Percentiles rank a stretch among this genome's conserved stretches.
phyloP scores from a whole-genome alignment of 1,140 invertebrate genomes.

The Ceratosolen solmsi region DNA sequence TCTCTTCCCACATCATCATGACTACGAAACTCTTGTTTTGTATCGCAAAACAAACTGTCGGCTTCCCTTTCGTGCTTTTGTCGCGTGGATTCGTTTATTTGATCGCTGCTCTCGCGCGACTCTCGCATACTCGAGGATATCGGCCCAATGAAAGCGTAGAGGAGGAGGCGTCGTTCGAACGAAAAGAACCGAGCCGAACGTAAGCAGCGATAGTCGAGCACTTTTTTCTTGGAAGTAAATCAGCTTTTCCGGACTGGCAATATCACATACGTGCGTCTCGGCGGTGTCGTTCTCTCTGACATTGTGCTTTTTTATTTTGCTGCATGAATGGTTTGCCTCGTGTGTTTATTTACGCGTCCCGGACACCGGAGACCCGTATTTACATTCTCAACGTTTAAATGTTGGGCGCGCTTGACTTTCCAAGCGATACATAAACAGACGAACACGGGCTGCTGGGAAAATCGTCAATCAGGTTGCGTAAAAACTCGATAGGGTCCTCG shows the following conservation, averaged over 20 bases:
- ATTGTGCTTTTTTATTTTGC: not conserved
- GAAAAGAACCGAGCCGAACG: no score
- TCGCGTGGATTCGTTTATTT: constrained; percentile 8
- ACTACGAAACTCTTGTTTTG: constrained; percentile 31
- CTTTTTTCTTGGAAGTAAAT: constrained; percentile 6
- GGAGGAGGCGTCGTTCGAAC: not conserved
- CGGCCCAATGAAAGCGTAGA: not conserved
- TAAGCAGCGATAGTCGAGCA: no score
- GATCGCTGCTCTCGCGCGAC: not conserved
- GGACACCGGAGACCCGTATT: not conserved
- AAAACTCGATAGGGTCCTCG: not conserved
- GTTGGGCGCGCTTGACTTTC: not conserved
- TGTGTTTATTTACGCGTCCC: constrained; percentile 30
- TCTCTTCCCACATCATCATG: not conserved
- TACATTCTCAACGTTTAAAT: not conserved
- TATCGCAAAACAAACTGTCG: constrained; percentile 40
- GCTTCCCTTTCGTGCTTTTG: not conserved
- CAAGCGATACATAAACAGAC: constrained; percentile 6
- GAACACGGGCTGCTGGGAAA: not conserved
- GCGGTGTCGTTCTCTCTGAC: not conserved
- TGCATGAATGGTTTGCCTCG: not conserved
- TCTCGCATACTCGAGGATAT: not conserved
- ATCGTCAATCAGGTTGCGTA: not conserved
- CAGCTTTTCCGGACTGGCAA: not conserved
- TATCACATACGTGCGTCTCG: not conserved